Conservation (phyloP, 2,797 vertebrate species). For the Salmo trutta region DNA sequence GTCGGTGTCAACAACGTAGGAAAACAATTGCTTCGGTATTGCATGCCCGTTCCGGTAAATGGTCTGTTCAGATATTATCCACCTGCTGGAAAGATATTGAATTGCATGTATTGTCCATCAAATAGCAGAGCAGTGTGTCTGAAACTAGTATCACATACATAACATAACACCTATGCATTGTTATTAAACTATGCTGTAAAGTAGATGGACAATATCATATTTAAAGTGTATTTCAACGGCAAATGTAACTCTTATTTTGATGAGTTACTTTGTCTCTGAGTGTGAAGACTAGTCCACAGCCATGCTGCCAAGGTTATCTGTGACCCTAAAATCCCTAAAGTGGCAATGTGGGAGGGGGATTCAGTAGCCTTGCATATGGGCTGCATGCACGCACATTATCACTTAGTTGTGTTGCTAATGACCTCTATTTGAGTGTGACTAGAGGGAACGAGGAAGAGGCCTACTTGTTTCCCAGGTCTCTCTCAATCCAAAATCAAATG, state of each 20-base stretch:
- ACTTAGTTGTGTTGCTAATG: slow-evolving; percentile 83
- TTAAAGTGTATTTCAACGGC: not conserved
- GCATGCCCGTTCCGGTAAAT: not conserved
- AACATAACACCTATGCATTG: not conserved
- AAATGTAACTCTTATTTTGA: not conserved
- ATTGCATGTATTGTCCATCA: slow-evolving; percentile 38
- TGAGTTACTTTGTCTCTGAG: not conserved
- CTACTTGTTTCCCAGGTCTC: slow-evolving; percentile 77
- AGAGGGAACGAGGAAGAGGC: slow-evolving; percentile 75
- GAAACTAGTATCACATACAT: not conserved
- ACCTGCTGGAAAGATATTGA: slow-evolving; percentile 54
- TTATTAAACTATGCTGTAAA: not conserved
- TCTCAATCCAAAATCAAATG: slow-evolving; percentile 81
- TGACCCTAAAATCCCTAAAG: slow-evolving; percentile 4
- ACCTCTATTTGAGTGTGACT: slow-evolving; percentile 76
- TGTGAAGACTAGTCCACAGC: not conserved
- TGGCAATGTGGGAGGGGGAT: slow-evolving; percentile 44
- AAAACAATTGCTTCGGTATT: slow-evolving; percentile 3
- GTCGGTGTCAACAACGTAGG: not conserved
- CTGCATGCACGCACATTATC: slow-evolving; percentile 70
- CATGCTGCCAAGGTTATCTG: not conserved
- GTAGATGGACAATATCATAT: not conserved
- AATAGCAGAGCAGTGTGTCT: slow-evolving; percentile 8
- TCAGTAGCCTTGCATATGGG: slow-evolving; percentile 49
- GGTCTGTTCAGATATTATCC: slow-evolving; percentile 41